phyloP scores from a whole-genome alignment of 2,797 vertebrate genomes.

The Hippopotamyrus pictus region DNA sequence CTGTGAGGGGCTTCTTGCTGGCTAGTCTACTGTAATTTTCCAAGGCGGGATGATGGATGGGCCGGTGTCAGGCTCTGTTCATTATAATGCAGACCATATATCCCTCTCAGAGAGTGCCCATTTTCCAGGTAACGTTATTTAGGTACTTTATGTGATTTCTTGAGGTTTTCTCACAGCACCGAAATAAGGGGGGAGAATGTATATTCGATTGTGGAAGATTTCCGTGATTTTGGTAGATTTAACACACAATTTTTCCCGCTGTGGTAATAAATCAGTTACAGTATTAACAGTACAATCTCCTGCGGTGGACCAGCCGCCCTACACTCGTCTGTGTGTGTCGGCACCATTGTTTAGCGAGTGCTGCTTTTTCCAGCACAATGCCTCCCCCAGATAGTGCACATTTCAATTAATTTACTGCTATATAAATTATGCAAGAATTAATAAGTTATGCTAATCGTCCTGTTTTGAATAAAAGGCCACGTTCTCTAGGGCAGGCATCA shows the following conservation, averaged over 20 bases:
- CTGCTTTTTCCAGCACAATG: neutral
- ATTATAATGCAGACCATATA: constrained; percentile 94
- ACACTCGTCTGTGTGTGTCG: neutral
- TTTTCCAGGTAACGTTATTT: constrained; percentile 75
- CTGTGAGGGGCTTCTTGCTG: constrained; percentile 13
- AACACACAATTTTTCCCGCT: constrained; percentile 27
- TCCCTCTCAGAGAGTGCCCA: constrained; percentile 75
- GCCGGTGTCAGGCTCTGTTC: constrained; percentile 83
- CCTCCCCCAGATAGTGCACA: neutral
- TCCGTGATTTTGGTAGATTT: constrained; percentile 52
- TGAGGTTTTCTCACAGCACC: constrained; percentile 27
- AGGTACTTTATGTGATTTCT: constrained; percentile 38
- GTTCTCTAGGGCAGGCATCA: neutral
- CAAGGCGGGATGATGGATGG: constrained; percentile 82
- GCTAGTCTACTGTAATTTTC: constrained; percentile 65
- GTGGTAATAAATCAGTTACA: neutral
- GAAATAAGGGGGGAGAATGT: constrained; percentile 43
- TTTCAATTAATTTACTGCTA: constrained; percentile 6
- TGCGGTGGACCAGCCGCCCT: neutral
- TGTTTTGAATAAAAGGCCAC: neutral
- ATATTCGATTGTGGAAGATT: constrained; percentile 55
- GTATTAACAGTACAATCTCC: neutral
- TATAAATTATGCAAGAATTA: constrained; percentile 11
- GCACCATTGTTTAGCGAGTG: neutral
- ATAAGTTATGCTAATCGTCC: constrained; percentile 7